Evolutionary conservation across 2,888 invertebrate species (phyloP), one percentile per base, ranked within the genome.

Genomic region (Cryptus viduatorius): DNA sequence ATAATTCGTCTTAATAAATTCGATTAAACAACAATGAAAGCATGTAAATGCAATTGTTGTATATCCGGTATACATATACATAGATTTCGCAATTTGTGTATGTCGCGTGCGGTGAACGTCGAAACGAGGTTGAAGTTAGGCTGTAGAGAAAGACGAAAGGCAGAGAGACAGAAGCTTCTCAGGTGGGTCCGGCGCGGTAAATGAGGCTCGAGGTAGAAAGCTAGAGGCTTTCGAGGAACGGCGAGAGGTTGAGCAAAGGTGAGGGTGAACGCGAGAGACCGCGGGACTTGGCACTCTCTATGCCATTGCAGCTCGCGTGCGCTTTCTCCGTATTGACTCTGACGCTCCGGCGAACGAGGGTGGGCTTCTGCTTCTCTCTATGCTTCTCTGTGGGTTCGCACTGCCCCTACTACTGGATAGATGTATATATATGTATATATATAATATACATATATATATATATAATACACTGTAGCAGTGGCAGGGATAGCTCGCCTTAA

Each of bases 401-500:
- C 72, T 59, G 42, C 12, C 29, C 59, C 19, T 88, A 50, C 86
- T 86, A 87, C 83, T 37, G 37, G 10, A 8, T 44, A n/a, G 5
- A 67, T 42, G 19, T 67, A 67, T 67, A 44, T 67, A 12, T 67
- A 44, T 67, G 46, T 31, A 12, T 65, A 65, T 65, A 42, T 64
- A n/a, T 7, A 64, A 67, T 31, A 12, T 65, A 65, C 44, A 42
- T 64, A n/a, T 7, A 64, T 42, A 44, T 46, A 67, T 19, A 19
- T 44, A 19, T 42, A 14, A 46, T 46, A 14, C 19, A 14, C 46
- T 8, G 29, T 31, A 29, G 64, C 64, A 64, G 64, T 48, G 16
- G 14, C 24, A 64, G 42, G 16, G 31, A 48, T 37, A 19, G 69
- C 50, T 86, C 87, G 90, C 85, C 90, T 91, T 90, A 91, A 91